Conservation (phyloP, 2,797 vertebrate species). For the Sorex maritimensis region DNA sequence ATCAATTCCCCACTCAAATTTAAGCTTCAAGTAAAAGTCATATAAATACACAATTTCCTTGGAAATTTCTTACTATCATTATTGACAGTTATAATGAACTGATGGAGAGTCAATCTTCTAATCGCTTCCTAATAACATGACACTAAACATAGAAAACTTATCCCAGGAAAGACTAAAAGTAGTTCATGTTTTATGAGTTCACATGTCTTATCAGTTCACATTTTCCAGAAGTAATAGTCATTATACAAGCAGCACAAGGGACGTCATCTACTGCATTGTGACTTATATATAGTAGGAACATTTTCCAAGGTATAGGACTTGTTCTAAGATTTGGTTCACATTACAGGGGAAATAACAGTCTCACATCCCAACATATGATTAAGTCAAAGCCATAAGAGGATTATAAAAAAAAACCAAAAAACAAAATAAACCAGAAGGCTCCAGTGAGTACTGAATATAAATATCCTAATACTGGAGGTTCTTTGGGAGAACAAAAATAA, state of each 20-base stretch:
- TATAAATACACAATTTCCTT: neutral
- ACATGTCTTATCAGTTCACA: no score
- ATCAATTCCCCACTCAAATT: no score
- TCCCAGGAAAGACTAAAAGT: neutral
- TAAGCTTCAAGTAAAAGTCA: neutral
- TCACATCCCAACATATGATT: neutral
- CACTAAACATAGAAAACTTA: neutral
- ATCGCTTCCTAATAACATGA: neutral
- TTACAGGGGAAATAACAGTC: neutral
- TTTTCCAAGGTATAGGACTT: no score
- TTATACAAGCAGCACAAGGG: no score
- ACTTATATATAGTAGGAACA: accelerated
- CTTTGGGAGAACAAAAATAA: neutral
- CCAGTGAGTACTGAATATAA: neutral
- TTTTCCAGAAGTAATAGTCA: neutral
- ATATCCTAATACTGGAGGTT: neutral
- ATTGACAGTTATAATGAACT: no score
- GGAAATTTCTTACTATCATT: neutral
- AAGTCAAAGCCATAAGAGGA: neutral
- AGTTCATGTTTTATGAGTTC: neutral
- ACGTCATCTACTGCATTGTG: accelerated
- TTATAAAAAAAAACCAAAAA: neutral
- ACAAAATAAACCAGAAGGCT: neutral
- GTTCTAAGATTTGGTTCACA: neutral
- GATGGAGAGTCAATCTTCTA: neutral